Base-by-base conservation (phyloP, 2,888 invertebrate species). In the Cancer borealis region DNA sequence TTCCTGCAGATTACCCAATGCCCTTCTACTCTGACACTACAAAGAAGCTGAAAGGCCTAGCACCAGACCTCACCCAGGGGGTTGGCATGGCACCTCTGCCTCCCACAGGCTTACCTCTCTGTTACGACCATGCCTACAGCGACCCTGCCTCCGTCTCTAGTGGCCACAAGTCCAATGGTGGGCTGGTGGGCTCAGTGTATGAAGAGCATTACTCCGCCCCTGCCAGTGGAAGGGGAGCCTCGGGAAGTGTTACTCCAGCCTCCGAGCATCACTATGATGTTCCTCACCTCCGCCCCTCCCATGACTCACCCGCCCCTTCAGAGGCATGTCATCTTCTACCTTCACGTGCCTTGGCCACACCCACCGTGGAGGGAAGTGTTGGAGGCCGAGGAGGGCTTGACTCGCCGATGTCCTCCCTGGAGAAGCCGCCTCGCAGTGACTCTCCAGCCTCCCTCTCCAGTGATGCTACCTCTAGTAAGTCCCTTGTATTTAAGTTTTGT, bases 201-300 rank as follows among this genome's bases (percentile, higher is more conserved):
- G 94, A 95, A 26, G 95, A 95, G 30, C 95, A 95, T 88, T 95
- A 95, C 93, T 95, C 95, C 5, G 94, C 95, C 30, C 95, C 95
- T 30, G 95, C 93, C 54, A 95, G 93, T 87, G 95, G 93, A 1
- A 87, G 93, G 14, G 94, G 95, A 6, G 84, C 66, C 17, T 92
- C 93, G 3, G 95, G 95, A 5, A 95, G 93, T 92, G 92, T 91
- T 39, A 95, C 95, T 8, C 93, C 95, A 10, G 93, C 95, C 21
- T 95, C 95, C 5, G 95, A 95, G 39, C 95, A 95, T 79, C 94
- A 95, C 79, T 95, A 95, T 47, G 95, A 95, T 79, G 93, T 95
- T 54, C 95, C 95, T 6, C 94, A 95, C 26, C 89, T 95, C 26
- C 94, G 95, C 49, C 93, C 93, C 10, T 46, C 91, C 66, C 88